Percentiles rank a stretch among this genome's conserved stretches.
Conservation (phyloP, 2,113 vertebrate genomes). For the Blennius ocellaris region DNA sequence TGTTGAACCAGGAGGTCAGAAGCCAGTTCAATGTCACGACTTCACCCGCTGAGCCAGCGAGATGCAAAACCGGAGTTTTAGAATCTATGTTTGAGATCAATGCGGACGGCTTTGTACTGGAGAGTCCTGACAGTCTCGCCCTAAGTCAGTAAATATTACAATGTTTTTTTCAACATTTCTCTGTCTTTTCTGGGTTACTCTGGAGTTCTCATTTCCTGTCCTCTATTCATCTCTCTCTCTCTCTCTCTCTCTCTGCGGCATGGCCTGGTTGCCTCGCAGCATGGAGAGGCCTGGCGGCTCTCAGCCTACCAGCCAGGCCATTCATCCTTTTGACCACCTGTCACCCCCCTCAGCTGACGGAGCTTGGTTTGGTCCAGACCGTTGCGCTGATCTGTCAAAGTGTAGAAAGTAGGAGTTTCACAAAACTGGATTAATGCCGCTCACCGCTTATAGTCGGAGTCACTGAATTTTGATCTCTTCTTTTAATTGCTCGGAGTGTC, state of each 20-base stretch:
- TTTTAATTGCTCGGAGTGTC: background rate
- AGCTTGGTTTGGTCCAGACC: constrained; percentile 46
- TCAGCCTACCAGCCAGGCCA: constrained; percentile 42
- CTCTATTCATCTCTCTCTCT: constrained; percentile 50
- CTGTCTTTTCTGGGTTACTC: constrained; percentile 42
- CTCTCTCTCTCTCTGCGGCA: constrained; percentile 20
- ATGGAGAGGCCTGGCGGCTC: constrained; percentile 40
- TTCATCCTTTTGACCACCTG: constrained; percentile 70
- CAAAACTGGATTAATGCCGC: background rate
- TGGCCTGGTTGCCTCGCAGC: constrained; percentile 64
- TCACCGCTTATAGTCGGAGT: background rate
- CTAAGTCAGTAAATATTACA: constrained; percentile 34
- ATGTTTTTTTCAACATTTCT: background rate
- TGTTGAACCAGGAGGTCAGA: constrained; percentile 20
- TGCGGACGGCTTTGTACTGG: background rate
- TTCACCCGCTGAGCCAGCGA: constrained; percentile 40
- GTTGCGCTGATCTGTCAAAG: constrained; percentile 17
- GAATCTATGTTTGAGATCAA: background rate
- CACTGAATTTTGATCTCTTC: background rate
- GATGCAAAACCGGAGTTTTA: constrained; percentile 1
- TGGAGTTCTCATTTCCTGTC: background rate
- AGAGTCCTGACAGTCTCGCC: background rate
- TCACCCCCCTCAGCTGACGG: constrained; percentile 40
- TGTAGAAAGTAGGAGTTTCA: constrained; percentile 12
- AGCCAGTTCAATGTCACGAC: constrained; percentile 12